A percentile compares a stretch with the other conserved stretches of the same genome.
These are phyloP conservation scores for Drosophila maculinotata DNA, from an alignment of 2,888 invertebrate species.

Conservation along the genomic window DNA sequence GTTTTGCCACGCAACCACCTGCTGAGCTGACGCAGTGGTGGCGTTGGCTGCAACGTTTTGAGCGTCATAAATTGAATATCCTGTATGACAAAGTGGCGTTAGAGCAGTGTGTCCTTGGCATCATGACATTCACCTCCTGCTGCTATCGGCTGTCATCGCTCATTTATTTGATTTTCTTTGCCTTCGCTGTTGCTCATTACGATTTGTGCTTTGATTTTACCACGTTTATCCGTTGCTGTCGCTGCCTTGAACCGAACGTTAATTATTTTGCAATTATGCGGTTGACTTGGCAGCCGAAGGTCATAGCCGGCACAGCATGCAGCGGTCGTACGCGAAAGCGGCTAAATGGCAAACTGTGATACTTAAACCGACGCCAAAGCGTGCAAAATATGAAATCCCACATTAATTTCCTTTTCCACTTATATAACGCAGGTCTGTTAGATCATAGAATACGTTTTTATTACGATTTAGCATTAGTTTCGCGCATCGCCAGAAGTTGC, in stretches of 20 bases:
- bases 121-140: constrained; percentile 23
- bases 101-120: constrained; percentile 49
- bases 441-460: neutral
- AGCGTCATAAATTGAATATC: constrained; percentile 47
- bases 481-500: too few relatives aligned
- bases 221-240: constrained; percentile 47
- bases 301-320: constrained; percentile 7
- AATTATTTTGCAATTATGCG: constrained; percentile 55
- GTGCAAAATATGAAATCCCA: neutral
- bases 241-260: constrained; percentile 38
- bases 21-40: constrained; percentile 21
- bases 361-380: constrained; percentile 2
- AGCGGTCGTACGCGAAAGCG: neutral
- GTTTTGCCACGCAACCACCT: constrained; percentile 28
- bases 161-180: constrained; percentile 56
- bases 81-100: constrained; percentile 37
- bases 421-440: neutral
- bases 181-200: constrained; percentile 17
- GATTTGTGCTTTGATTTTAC: constrained; percentile 50
- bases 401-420: neutral
- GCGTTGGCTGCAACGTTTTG: neutral
- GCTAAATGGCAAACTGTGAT: constrained; percentile 6
- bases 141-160: constrained; percentile 25
- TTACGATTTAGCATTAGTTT: neutral
- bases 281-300: constrained; percentile 34